phyloP scores from a whole-genome alignment of 2,888 invertebrate genomes.

The Caenorhabditis sp. region DNA sequence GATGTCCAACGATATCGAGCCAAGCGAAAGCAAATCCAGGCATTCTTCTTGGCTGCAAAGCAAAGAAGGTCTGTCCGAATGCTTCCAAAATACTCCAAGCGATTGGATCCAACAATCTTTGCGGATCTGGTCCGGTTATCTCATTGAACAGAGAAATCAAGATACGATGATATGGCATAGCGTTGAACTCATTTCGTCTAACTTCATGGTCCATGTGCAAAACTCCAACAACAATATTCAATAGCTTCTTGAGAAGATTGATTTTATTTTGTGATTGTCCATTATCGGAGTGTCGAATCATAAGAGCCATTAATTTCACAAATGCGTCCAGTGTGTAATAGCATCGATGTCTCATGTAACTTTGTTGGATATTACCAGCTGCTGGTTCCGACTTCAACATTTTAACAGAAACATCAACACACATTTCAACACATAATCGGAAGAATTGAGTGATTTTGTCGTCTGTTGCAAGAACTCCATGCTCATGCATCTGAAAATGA shows the following conservation, averaged over 20 bases:
- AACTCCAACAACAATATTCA: conserved; percentile 94
- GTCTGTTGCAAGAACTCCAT: conserved; percentile 94
- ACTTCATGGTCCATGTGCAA: conserved; percentile 94
- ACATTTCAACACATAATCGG: conserved; percentile 92
- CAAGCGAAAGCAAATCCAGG: conserved; percentile 98
- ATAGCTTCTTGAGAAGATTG: conserved; percentile 88
- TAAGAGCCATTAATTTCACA: conserved; percentile 74
- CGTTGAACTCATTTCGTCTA: conserved; percentile 88
- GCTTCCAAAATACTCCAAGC: conserved; percentile 88
- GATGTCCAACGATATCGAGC: conserved; percentile 95
- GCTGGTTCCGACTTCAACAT: conserved; percentile 52
- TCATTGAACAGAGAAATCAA: conserved; percentile 95
- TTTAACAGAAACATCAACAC: conserved; percentile 91
- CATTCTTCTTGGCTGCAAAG: conserved; percentile 88
- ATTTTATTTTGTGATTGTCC: conserved; percentile 93
- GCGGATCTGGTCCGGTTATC: conserved; percentile 81
- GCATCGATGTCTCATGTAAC: conserved; percentile 85
- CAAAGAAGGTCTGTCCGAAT: conserved; percentile 79
- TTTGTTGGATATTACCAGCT: conserved; percentile 59
- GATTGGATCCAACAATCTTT: conserved; percentile 81
- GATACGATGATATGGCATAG: conserved; percentile 94
- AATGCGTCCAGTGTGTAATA: conserved; percentile 82
- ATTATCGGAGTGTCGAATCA: conserved; percentile 82
- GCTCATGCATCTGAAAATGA: conserved; percentile 83
- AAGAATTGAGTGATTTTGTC: conserved; percentile 96